Evolutionary conservation across 2,797 vertebrate species (phyloP), one percentile per base, ranked within the genome.

Genomic region (Falco naumanni): DNA sequence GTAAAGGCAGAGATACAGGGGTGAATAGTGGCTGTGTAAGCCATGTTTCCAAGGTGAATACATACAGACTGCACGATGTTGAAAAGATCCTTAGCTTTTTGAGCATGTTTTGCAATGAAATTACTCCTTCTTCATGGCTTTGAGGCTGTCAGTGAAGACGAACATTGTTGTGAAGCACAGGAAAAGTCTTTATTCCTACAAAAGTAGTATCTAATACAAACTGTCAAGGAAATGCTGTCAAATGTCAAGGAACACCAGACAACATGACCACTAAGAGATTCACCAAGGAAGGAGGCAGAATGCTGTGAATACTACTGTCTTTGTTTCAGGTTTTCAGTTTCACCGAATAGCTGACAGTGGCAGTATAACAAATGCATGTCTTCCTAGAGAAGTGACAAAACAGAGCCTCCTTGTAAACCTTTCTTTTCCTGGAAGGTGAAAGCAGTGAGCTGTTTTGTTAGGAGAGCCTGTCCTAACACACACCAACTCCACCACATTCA

Each of bases 201-300:
- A 96, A 98, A 99, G 96, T 99, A 99, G 21, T 99, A 99, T 98
- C 99, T 99, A 97, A 85, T 57, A 78, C 82, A 37, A 57, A 87
- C 3, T 3, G 96, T 98, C 86, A 98, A 98, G 97, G 97, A 98
- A 96, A 82, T 31, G 43, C 20, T 75, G 31, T 31, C 16, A 81
- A 64, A 26, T 41, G 63, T 69, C 68, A 93, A 74, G 51, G 37
- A 65, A 54, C 76, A 89, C 21, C 68, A 95, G 60, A 37, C 11
- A 71, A 81, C 21, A 12, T 11, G 19, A 72, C 34, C 61, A 48
- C 65, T 78, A 90, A 81, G 10, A 66, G 56, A 68, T 29, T 70
- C 22, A 76, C 37, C 33, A 82, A 81, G 34, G 45, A 84, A 77
- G 47, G 37, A 76, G 74, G 8, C 61, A 51, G 68, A 97, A 93